These are phyloP conservation scores for Metopolophium dirhodum DNA, from an alignment of 1,140 invertebrate genomes.

Conservation along the genomic window DNA sequence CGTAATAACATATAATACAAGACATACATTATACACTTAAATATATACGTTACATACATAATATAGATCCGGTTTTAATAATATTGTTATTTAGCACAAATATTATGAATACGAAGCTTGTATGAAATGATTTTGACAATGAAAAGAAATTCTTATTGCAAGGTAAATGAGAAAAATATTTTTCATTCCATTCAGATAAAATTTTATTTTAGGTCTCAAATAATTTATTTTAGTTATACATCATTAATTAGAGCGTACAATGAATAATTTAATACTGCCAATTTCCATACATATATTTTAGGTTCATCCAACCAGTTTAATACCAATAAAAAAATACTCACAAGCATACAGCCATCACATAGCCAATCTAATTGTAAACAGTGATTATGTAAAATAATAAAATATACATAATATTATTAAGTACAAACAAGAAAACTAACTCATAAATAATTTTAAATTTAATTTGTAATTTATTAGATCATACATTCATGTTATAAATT, in stretches of 20 bases:
- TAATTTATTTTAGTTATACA: not conserved
- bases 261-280: not conserved
- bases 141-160: not conserved
- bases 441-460: not conserved
- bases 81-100: not conserved
- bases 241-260: not conserved
- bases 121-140: not conserved
- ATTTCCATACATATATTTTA: not conserved
- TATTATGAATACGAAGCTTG: not conserved
- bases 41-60: no score
- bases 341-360: not conserved
- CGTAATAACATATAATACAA: no score
- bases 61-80: not conserved
- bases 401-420: not conserved
- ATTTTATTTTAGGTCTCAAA: not conserved
- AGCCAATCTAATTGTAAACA: not conserved
- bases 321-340: not conserved
- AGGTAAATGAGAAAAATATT: not conserved
- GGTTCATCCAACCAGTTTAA: not conserved
- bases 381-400: not conserved
- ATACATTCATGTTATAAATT: not conserved
- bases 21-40: no score
- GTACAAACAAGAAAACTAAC: not conserved
- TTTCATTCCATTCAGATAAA: not conserved
- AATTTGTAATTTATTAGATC: not conserved